Percentiles rank a stretch among this genome's conserved stretches.
Conservation (phyloP, 2,888 invertebrate genomes). For the Tipula vernalis region DNA sequence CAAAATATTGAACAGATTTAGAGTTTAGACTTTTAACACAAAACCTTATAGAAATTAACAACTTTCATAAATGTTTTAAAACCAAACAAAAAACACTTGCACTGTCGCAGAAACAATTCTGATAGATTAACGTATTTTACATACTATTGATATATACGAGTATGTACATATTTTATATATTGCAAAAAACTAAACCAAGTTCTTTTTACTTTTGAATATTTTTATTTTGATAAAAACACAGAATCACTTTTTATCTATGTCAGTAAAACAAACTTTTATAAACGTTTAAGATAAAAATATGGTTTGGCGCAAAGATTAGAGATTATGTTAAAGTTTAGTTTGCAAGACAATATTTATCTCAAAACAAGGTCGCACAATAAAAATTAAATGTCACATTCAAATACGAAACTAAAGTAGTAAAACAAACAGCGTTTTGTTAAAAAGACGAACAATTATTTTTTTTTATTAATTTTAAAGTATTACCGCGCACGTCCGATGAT, state of each 20-base stretch:
- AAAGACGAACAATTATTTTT: neutral
- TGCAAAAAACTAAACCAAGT: neutral
- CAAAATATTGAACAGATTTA: neutral
- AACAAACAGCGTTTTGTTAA: neutral
- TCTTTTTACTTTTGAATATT: neutral
- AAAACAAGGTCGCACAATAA: neutral
- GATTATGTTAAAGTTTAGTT: neutral
- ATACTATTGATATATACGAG: neutral
- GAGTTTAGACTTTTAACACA: neutral
- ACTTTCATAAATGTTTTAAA: neutral
- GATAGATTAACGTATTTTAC: neutral
- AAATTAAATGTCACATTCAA: neutral
- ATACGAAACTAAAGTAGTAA: neutral
- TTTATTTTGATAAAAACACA: neutral
- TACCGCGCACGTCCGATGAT: neutral
- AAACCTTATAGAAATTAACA: neutral
- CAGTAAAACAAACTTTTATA: neutral
- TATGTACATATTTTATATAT: neutral
- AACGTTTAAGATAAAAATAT: neutral
- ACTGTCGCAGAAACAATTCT: neutral
- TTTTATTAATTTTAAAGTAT: neutral
- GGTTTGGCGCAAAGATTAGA: neutral
- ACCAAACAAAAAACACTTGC: neutral
- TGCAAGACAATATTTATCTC: neutral
- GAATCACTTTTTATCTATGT: neutral